Percentiles rank a stretch among this genome's conserved stretches.
phyloP scores from a whole-genome alignment of 1,140 invertebrate species.

The Drosophila arawakana region DNA sequence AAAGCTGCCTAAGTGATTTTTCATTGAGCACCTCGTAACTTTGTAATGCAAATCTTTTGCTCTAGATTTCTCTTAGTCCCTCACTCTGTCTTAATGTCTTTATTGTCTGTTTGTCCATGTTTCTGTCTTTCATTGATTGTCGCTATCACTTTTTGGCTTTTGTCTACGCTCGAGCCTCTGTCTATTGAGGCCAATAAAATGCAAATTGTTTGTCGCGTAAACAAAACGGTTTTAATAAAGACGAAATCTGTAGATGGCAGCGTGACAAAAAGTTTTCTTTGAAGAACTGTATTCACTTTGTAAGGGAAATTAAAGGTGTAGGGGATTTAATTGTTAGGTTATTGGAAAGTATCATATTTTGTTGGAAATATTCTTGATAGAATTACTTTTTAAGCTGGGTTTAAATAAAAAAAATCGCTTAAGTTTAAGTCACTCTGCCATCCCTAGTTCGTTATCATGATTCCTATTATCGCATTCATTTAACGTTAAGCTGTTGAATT shows the following conservation, averaged over 20 bases:
- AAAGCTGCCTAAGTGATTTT: slow-evolving; percentile 70
- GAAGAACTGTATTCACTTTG: neutral
- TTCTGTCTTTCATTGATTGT: slow-evolving; percentile 49
- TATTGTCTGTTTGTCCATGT: slow-evolving; percentile 10
- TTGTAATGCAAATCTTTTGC: slow-evolving; percentile 73
- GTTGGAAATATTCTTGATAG: too few species aligned
- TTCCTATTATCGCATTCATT: slow-evolving; percentile 59
- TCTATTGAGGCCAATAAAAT: slow-evolving; percentile 67
- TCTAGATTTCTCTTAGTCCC: slow-evolving; percentile 6
- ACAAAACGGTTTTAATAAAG: slow-evolving; percentile 49
- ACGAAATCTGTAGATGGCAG: slow-evolving; percentile 36
- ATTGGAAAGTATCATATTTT: too few species aligned
- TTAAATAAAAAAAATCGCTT: too few species aligned
- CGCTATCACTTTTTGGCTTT: slow-evolving; percentile 40
- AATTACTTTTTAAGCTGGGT: too few species aligned
- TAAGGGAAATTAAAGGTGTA: too few species aligned
- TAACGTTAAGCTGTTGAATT: slow-evolving; percentile 78
- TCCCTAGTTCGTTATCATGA: slow-evolving; percentile 20
- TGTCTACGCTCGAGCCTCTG: slow-evolving; percentile 23
- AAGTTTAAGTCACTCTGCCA: slow-evolving; percentile 11
- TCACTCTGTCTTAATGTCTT: slow-evolving; percentile 7
- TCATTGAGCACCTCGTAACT: slow-evolving; percentile 63
- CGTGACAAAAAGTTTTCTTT: slow-evolving; percentile 16
- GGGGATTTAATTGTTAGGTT: too few species aligned
- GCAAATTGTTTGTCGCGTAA: slow-evolving; percentile 73